These are phyloP conservation scores for Orchesellides sinensis DNA, from an alignment of 2,888 invertebrate species.

Conservation along the genomic window DNA sequence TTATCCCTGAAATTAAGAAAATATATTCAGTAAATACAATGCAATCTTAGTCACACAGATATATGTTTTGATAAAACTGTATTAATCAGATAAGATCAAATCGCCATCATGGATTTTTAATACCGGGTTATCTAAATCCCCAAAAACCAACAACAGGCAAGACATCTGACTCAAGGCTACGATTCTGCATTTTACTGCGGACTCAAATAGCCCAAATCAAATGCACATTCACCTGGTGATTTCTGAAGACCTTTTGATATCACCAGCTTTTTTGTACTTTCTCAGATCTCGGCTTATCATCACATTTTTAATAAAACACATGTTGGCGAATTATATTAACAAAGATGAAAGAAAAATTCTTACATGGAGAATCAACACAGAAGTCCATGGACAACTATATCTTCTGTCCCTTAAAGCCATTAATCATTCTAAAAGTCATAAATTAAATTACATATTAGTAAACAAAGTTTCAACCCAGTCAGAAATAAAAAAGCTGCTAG, in stretches of 20 bases:
- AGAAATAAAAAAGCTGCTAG: too few relatives aligned
- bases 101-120: slow-evolving; percentile 48
- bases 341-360: neutral
- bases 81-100: slow-evolving; percentile 61
- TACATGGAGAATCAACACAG: neutral
- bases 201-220: slow-evolving; percentile 4
- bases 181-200: neutral
- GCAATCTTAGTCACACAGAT: neutral
- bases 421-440: too few relatives aligned
- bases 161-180: neutral
- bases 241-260: neutral
- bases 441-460: too few relatives aligned
- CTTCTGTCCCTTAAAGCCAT: too few relatives aligned
- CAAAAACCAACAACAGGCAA: neutral
- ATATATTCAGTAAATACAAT: neutral
- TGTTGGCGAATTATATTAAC: neutral
- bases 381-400: too few relatives aligned
- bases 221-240: neutral
- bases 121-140: neutral
- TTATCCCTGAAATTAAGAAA: neutral
- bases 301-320: neutral
- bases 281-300: neutral
- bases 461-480: too few relatives aligned
- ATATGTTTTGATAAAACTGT: neutral
- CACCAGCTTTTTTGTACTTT: neutral